Evolutionary conservation across 2,113 vertebrate genomes (phyloP).

Genomic region (Smithornis capensis): DNA sequence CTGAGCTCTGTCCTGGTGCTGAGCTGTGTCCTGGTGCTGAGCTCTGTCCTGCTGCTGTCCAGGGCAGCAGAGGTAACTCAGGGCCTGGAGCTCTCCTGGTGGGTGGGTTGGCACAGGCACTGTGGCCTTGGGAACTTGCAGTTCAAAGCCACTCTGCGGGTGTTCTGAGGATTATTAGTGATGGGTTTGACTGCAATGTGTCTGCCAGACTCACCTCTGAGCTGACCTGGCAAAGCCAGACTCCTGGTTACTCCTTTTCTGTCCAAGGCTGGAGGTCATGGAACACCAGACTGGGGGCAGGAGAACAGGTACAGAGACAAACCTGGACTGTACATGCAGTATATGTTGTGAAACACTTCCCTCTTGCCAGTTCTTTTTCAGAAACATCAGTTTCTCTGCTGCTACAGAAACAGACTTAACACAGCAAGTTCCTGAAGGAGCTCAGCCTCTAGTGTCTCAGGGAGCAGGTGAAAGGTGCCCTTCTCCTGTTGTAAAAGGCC

Average conservation of each 20-base stretch:
- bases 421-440: background rate
- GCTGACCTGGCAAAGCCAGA: background rate
- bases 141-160: background rate
- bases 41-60: background rate
- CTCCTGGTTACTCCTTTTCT: background rate
- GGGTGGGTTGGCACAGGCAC: background rate
- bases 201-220: background rate
- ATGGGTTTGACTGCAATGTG: background rate
- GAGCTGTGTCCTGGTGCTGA: background rate
- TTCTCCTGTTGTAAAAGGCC: background rate
- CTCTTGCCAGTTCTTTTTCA: background rate
- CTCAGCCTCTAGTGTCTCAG: background rate
- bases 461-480: background rate
- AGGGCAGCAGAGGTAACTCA: background rate
- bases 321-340: background rate
- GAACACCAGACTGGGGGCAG: background rate
- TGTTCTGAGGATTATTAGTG: background rate
- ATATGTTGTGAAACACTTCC: accelerated
- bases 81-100: background rate
- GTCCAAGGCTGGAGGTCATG: background rate
- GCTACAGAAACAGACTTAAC: background rate
- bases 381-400: background rate
- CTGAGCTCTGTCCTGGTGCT: too few species aligned
- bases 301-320: background rate
- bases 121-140: background rate